Base-by-base conservation (phyloP, 2,113 vertebrate genomes). In the Perca flavescens region DNA sequence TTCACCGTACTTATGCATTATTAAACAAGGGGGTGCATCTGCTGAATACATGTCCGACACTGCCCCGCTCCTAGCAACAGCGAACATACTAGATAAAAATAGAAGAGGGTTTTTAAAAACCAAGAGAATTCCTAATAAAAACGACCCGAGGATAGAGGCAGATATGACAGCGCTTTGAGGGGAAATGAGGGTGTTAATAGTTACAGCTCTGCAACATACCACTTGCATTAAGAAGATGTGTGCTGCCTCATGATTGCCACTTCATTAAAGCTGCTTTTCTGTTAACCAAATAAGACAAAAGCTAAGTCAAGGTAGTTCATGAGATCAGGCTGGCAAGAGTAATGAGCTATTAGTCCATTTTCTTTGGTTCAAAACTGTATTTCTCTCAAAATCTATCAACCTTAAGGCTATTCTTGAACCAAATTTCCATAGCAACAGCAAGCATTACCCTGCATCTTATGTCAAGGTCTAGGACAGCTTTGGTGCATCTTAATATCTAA, bases 21-120 rank as follows among this genome's bases (percentile, higher is more conserved):
- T 95, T 95, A 90, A 95, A 93, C 76, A 84, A 63, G 87, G 91
- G 89, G 90, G 90, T 89, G 89, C 90, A 89, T 92, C 90, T 90
- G 77, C 86, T 87, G 88, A 82, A 93, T 81, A 86, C 88, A 81
- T 65, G 83, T 85, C 86, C 76, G 82, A 78, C 80, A 67, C 80
- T 81, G 79, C 79, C 81, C 82, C 77, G 86, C 90, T 93, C 94
- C 86, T 91, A 93, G 93, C 93, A 93, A 94, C 90, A 93, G 91
- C 36, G 86, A 91, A 89, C 88, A 88, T 70, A 57, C 68, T 50
- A 75, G 91, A 91, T 93, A 92, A 91, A 94, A 94, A 93, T 92
- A 93, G 90, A 91, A 86, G 86, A 81, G 84, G 79, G 79, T 77
- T 91, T 89, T 87, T 75, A 79, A 84, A 93, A 90, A 85, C 28